Percentiles rank a stretch among this genome's conserved stretches.
Evolutionary conservation across 1,140 invertebrate genomes (phyloP).

Genomic region (Kradibia gibbosae): DNA sequence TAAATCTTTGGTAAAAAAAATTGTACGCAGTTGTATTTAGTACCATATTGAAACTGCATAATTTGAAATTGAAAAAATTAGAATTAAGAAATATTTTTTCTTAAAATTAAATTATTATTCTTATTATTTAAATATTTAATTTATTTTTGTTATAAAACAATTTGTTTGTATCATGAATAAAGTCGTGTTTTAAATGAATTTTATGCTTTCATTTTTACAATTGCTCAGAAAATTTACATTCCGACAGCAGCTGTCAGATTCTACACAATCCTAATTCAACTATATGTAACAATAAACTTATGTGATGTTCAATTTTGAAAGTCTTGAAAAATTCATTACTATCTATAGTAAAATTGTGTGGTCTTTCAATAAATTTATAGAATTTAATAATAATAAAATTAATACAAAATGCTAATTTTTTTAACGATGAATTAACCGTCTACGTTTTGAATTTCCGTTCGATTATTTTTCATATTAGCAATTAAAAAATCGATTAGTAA

Average conservation of each 20-base stretch:
- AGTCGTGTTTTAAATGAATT: constrained; percentile 1
- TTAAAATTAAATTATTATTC: too few species aligned
- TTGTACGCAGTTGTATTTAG: too few species aligned
- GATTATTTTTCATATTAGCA: constrained; percentile 34
- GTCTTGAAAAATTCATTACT: constrained; percentile 7
- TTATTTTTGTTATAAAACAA: background rate
- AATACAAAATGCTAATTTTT: constrained; percentile 17
- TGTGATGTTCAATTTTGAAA: constrained; percentile 14
- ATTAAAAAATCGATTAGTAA: background rate
- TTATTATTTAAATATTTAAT: background rate
- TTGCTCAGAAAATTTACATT: constrained; percentile 38
- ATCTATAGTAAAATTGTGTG: background rate
- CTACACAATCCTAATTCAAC: constrained; percentile 14
- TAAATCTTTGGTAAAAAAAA: too few species aligned
- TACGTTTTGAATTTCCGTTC: constrained; percentile 27
- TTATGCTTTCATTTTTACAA: constrained; percentile 14
- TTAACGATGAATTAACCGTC: background rate
- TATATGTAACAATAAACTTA: constrained; percentile 11
- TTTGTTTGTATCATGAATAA: background rate
- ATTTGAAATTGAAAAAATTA: too few species aligned
- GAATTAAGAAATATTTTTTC: too few species aligned
- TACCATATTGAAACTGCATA: too few species aligned
- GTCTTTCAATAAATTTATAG: background rate
- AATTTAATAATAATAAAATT: background rate
- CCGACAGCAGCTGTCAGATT: constrained; percentile 16